phyloP scores from a whole-genome alignment of 2,797 vertebrate species.

The Glossophaga mutica region DNA sequence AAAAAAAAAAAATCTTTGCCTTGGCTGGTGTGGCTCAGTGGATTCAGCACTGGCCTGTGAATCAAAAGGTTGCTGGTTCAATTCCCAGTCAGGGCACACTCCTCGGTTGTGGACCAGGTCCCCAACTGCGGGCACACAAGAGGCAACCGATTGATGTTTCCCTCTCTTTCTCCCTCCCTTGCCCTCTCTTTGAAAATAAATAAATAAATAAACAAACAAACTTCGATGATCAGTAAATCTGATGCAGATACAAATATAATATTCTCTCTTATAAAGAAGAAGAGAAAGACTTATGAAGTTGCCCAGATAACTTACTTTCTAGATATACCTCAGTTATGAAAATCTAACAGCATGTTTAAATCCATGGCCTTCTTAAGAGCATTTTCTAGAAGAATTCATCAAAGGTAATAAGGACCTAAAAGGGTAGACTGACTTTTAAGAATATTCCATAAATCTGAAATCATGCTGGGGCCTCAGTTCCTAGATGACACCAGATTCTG shows the following conservation, averaged over 20 bases:
- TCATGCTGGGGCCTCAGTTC: neutral
- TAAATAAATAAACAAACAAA: too few relatives aligned
- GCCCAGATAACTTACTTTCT: neutral
- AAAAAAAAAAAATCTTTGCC: neutral
- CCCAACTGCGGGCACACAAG: too few relatives aligned
- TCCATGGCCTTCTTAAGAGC: neutral
- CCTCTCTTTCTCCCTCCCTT: too few relatives aligned
- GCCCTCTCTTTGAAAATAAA: too few relatives aligned
- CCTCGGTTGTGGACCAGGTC: too few relatives aligned
- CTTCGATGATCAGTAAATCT: neutral
- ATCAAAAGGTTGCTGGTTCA: too few relatives aligned
- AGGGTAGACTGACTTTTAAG: neutral
- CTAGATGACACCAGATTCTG: neutral
- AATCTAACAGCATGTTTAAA: neutral
- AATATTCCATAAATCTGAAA: neutral
- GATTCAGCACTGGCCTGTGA: too few relatives aligned
- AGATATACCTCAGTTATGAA: constrained; percentile 7
- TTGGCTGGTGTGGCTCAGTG: too few relatives aligned
- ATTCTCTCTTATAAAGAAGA: neutral
- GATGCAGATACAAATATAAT: neutral
- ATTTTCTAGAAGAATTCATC: constrained; percentile 13
- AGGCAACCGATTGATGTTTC: too few relatives aligned
- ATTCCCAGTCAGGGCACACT: too few relatives aligned
- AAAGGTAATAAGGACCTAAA: neutral
- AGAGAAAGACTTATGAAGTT: neutral